Evolutionary conservation across 2,797 vertebrate genomes (phyloP).

Genomic region (Darevskia nairensis): DNA sequence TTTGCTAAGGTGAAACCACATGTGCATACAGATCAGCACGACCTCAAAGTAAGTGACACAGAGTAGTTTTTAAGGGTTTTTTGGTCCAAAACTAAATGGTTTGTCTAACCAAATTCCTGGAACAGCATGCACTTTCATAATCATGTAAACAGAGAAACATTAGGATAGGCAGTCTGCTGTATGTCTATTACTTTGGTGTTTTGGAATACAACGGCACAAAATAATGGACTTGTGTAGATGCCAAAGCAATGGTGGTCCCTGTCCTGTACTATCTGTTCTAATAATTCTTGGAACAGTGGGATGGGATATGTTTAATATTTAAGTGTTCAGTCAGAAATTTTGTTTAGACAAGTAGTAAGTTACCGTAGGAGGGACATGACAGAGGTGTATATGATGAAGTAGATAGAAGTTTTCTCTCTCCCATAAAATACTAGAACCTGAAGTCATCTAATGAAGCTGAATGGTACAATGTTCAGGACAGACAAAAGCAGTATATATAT

Average conservation of each 20-base stretch:
- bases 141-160: neutral
- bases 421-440: no score
- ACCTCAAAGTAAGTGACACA: neutral
- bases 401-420: no score
- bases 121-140: neutral
- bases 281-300: neutral
- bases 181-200: neutral
- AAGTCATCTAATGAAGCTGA: no score
- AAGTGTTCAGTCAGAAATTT: neutral
- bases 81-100: neutral
- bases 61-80: neutral
- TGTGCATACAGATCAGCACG: neutral
- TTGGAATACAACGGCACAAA: neutral
- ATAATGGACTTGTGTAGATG: neutral
- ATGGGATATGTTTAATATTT: neutral
- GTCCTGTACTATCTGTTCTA: neutral
- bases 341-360: no score
- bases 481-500: no score
- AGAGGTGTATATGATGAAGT: no score
- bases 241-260: neutral
- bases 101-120: neutral
- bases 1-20: neutral
- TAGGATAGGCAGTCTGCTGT: neutral
- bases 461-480: no score
- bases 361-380: no score